Percentiles rank a stretch among this genome's conserved stretches.
Conservation (phyloP, 2,113 vertebrate species). For the Eulemur macaco region DNA sequence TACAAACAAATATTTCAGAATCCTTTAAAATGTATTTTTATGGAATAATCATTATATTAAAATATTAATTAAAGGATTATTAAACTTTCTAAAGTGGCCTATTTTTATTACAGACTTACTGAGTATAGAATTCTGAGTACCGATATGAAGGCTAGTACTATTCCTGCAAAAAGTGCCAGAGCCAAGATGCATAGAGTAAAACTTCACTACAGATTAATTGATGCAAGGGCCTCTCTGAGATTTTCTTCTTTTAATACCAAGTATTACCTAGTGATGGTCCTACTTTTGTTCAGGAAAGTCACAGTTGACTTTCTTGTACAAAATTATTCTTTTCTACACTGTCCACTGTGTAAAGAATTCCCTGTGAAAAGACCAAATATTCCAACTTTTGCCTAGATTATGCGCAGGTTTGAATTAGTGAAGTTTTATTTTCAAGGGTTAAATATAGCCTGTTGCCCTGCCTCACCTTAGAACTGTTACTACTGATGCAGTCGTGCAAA, state of each 20-base stretch:
- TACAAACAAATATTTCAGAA: slow-evolving; percentile 20
- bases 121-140: background rate
- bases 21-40: background rate
- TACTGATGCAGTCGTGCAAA: background rate
- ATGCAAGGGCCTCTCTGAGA: background rate
- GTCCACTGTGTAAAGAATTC: background rate
- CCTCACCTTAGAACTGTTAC: background rate
- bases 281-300: slow-evolving; percentile 29
- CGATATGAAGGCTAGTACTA: background rate
- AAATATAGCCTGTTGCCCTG: background rate
- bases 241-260: slow-evolving; percentile 18
- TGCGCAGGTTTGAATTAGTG: slow-evolving; percentile 11
- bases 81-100: slow-evolving; percentile 48
- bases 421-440: slow-evolving; percentile 43
- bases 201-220: background rate
- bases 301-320: background rate
- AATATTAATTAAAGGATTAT: background rate
- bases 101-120: slow-evolving; percentile 39
- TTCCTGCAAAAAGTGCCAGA: slow-evolving; percentile 2
- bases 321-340: slow-evolving; percentile 5
- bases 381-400: background rate
- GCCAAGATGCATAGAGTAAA: background rate
- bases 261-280: background rate
- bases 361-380: background rate
- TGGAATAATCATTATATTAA: background rate